Base-by-base conservation (phyloP, 2,113 vertebrate genomes). In the Beaufortia kweichowensis region DNA sequence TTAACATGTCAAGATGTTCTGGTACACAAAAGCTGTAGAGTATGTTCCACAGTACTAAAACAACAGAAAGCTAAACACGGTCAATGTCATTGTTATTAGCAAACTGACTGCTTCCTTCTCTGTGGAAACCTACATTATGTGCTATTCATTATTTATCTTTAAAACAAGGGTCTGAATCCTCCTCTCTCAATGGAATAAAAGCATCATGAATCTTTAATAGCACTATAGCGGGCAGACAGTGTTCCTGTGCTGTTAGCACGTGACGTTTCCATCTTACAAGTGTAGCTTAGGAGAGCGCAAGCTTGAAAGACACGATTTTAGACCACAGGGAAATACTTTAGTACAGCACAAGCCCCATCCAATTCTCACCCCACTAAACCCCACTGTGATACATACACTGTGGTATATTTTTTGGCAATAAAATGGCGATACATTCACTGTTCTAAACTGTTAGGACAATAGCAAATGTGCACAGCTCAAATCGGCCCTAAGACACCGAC, bases 131-230 rank as follows among this genome's bases (percentile, higher is more conserved):
- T 56, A 69, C 73, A 9, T 19, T 1, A 43, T 61, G 77, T 53
- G 55, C 63, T 15, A 76, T 87, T 68, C 72, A 86, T 85, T 81
- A 90, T 85, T 82, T 82, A 88, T 84, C 76, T 11, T 39, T 71
- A 28, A 82, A 72, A 78, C 6, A 43, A 46, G 11, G 19, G 8
- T 10, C 21, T 50, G 55, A 67, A 39, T 74, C 24, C 21, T 41
- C 31, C 17, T 1, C 60, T 31, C 39, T 50, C 61, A 57, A 64
- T 43, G 35, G 23, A 59, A 59, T 28, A 33, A 33, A 59, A 72
- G 68, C 35, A 41, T 77, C 75, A 61, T 77, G 55, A n/a, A 77
- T 69, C 41, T 77, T 68, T 77, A 62, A 77, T 77, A 62, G 65
- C 39, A 2, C 50, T 69, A 50, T n/a, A 41, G 26, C 26, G 53